Base-by-base conservation (phyloP, 2,797 vertebrate genomes). In the Lacerta agilis region DNA sequence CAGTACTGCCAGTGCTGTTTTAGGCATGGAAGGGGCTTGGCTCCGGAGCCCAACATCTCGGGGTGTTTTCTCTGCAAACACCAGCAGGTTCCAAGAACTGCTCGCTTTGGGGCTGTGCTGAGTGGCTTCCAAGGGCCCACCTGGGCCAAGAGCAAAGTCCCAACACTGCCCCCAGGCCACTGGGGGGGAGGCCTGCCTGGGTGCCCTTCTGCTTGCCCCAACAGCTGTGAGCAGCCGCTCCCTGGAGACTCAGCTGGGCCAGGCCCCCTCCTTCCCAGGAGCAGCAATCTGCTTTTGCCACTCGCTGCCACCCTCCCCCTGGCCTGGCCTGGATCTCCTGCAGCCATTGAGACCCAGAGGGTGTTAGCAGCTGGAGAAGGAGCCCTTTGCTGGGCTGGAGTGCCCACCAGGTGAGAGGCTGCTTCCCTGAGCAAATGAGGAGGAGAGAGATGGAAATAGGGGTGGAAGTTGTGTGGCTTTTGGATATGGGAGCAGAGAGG, bases 1-100 rank as follows among this genome's bases (percentile, higher is more conserved):
- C 94, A 93, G 92, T 94, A 91, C 89, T 94, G 94, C 94, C 93
- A 93, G 91, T 94, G 93, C 90, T 94, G 90, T 91, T 94, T 95
- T 94, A 94, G 94, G 94, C 94, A 89, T 77, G 15, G 9, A 76
- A 82, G 86, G 84, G 92, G 20, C 83, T 94, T 95, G 94, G 94
- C 94, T 92, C 7, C 79, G 80, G 83, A n/a, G 92, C 86, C 89
- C 90, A 78, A 77, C 87, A 80, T 77, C 85, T 5, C 17, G 58
- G 49, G 91, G 92, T 92, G 89, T 94, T 95, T 94, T 94, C 89
- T 91, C 79, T 92, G 76, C 45, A 90, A 92, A 90, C n/a, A 91
- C 69, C 1, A 25, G 41, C 43, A 33, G 49, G 15, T 4, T 72
- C 71, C 71, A 72, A 72, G n/a, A 72, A 18, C 33, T 33, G 4